Evolutionary conservation across 2,797 vertebrate genomes (phyloP), one percentile per base, ranked within the genome.

Genomic region (Propithecus deckenii): DNA sequence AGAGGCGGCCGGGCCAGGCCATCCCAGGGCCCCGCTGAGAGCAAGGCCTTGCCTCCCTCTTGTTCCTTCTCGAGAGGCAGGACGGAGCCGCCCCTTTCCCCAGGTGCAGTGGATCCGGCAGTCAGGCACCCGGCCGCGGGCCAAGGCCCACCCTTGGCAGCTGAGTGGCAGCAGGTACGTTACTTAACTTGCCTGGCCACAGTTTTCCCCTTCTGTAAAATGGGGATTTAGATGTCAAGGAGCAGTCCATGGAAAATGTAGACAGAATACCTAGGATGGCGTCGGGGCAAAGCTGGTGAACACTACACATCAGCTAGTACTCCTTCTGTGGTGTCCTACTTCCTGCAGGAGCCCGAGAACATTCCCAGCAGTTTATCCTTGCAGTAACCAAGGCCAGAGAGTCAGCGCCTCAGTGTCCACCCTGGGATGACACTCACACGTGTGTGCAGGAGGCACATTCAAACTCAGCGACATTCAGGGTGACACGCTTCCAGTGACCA

Each of bases 1-100:
- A 94, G 97, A 97, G 88, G 91, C 97, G 84, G 96, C 89, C 93
- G 48, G 61, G 95, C 93, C 63, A 71, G 63, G 93, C 89, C 88
- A 96, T 97, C 97, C 97, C 91, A 67, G 23, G 69, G 52, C 55
- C 57, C 50, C 0, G 1, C 28, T 2, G 28, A 69, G 5, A 65
- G 63, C 9, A 12, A 13, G 65, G 20, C 13, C 65, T 18, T 25
- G 8, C 46, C 9, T 8, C 61, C 46, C 88, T 63, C 23, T 2
- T 35, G 38, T 46, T 32, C n/a, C 14, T 15, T 14, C 48, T 18
- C 3, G 7, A n/a, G 35, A 71, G 46, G 38, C 20, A 9, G 46
- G 38, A 57, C 79, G 28, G 48, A 74, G 48, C 18, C 23, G 20
- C 41, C 35, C 41, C 7, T 2, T 2, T 81, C 57, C 50, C 79